These are phyloP conservation scores for Corapipo altera DNA, from an alignment of 2,113 vertebrate genomes.

Conservation along the genomic window DNA sequence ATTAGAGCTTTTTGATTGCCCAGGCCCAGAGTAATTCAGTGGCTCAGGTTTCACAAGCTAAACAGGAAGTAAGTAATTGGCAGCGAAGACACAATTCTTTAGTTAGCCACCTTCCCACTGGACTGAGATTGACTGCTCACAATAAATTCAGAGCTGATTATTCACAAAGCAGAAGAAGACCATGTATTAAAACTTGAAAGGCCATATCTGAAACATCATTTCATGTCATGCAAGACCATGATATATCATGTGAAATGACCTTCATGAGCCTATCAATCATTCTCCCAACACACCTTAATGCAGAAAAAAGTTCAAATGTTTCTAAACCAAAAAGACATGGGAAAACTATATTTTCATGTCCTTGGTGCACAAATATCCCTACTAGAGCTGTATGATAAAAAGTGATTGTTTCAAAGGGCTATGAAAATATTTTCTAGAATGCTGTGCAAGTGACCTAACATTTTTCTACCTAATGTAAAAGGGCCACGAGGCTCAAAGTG, in stretches of 20 bases:
- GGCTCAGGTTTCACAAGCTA: constrained; percentile 50
- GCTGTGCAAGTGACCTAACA: not conserved
- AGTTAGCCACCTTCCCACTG: constrained; percentile 27
- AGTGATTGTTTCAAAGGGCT: not conserved
- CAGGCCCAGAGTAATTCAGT: not conserved
- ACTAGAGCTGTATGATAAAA: not conserved
- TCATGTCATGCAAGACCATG: not conserved
- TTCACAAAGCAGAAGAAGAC: constrained; percentile 44
- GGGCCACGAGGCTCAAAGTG: not conserved
- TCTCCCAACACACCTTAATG: not conserved
- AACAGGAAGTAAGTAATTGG: constrained; percentile 40
- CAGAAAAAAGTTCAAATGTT: not conserved
- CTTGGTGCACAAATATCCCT: not conserved
- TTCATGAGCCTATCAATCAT: not conserved
- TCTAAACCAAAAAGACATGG: not conserved
- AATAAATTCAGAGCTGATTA: constrained; percentile 53
- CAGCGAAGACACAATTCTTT: constrained; percentile 37
- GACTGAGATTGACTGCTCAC: constrained; percentile 16
- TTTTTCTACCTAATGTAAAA: not conserved
- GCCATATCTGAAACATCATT: not conserved
- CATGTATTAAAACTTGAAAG: not conserved
- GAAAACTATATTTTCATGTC: not conserved
- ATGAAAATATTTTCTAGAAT: not conserved
- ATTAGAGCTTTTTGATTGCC: not conserved
- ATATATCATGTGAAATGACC: not conserved